Conservation (phyloP, 2,888 invertebrate species). For the Nyleta sp. region DNA sequence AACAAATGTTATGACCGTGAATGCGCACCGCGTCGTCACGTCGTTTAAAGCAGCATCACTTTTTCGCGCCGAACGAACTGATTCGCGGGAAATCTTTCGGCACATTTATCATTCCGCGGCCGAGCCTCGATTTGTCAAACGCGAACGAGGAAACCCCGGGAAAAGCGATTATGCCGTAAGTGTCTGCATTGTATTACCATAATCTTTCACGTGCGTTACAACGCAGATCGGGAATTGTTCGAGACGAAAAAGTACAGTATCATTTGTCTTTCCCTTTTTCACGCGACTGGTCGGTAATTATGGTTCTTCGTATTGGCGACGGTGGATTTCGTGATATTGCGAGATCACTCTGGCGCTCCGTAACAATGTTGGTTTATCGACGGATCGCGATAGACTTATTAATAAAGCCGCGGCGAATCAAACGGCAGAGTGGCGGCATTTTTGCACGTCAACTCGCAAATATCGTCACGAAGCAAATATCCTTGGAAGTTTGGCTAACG, state of each 20-base stretch:
- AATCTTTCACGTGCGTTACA: conserved; percentile 40
- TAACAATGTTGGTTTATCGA: not conserved
- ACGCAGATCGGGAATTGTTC: conserved; percentile 10
- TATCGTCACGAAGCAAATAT: conserved; percentile 59
- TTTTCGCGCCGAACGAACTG: conserved; percentile 15
- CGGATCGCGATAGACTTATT: conserved; percentile 7
- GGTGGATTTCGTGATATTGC: not conserved
- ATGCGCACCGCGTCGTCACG: conserved; percentile 7
- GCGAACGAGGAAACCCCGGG: conserved; percentile 11
- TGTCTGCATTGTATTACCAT: conserved; percentile 54
- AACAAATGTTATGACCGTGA: conserved; percentile 21
- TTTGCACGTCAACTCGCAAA: conserved; percentile 55
- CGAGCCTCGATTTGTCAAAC: conserved; percentile 55
- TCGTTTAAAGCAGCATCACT: conserved; percentile 7
- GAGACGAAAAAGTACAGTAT: not conserved
- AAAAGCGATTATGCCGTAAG: conserved; percentile 28
- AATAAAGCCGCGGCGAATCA: conserved; percentile 12
- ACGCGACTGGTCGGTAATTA: not conserved
- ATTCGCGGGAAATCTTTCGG: conserved; percentile 23
- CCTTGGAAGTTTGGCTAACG: conserved; percentile 77
- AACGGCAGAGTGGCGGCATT: conserved; percentile 13
- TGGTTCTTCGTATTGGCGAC: not conserved
- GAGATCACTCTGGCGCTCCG: too few relatives aligned
- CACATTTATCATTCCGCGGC: conserved; percentile 39
- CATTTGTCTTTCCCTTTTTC: not conserved